Evolutionary conservation across 2,113 vertebrate species (phyloP).

Genomic region (Glaucidium brasilianum): DNA sequence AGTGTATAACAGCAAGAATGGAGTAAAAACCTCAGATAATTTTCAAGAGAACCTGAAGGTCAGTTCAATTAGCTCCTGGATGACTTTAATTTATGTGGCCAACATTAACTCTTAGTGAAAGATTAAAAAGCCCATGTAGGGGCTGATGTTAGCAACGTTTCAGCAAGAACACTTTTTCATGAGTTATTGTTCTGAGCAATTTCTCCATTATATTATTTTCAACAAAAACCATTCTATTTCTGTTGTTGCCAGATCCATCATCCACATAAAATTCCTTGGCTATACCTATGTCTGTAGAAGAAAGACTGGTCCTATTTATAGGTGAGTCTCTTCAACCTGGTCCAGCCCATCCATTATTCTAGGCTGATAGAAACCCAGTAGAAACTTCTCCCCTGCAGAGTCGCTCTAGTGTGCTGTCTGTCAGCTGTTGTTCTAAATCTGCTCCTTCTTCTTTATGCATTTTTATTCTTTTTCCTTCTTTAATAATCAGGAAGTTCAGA

Average conservation of each 20-base stretch:
- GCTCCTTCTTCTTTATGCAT: background rate
- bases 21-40: background rate
- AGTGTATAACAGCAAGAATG: background rate
- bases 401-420: background rate
- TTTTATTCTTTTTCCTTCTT: background rate
- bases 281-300: background rate
- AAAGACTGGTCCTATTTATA: background rate
- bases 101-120: background rate
- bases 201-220: background rate
- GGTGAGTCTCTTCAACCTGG: background rate
- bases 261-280: background rate
- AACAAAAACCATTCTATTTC: background rate
- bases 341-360: conserved; percentile 15
- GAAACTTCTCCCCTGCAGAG: background rate
- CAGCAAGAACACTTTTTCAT: background rate
- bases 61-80: background rate
- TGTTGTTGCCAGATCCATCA: background rate
- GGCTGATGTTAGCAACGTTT: background rate
- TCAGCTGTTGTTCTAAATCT: background rate
- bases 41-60: background rate
- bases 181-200: background rate
- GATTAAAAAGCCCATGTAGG: background rate
- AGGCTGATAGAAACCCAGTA: background rate
- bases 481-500: background rate
- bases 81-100: background rate